Evolutionary conservation across 2,113 vertebrate genomes (phyloP).

Genomic region (Leptobrachium ailaonicum): DNA sequence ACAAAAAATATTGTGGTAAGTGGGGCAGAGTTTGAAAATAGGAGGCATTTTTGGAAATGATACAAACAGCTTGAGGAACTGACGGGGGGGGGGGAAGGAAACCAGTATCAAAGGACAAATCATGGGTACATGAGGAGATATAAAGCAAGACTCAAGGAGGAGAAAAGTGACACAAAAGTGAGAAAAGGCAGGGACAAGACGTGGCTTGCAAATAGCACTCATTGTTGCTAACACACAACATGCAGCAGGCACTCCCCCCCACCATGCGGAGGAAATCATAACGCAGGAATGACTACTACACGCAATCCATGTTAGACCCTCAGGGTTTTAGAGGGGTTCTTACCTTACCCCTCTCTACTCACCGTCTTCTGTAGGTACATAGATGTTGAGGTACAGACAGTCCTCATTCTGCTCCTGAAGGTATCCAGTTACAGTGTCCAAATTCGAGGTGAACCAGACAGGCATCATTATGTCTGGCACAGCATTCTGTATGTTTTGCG

Average conservation of each 20-base stretch:
- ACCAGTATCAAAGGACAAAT: background rate
- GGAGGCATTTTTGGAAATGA: background rate
- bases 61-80: background rate
- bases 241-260: slow-evolving; percentile 77
- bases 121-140: background rate
- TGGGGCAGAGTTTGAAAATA: background rate
- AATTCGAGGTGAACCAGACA: slow-evolving; percentile 98
- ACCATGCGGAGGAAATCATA: slow-evolving; percentile 83
- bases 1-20: too few relatives aligned
- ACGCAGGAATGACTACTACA: slow-evolving; percentile 61
- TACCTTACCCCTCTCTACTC: slow-evolving; percentile 73
- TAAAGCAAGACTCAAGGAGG: background rate
- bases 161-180: background rate
- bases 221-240: slow-evolving; percentile 59
- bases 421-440: slow-evolving; percentile 97
- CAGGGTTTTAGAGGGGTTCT: slow-evolving; percentile 45
- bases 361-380: slow-evolving; percentile 99
- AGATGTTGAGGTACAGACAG: slow-evolving; percentile 98
- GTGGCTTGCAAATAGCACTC: slow-evolving; percentile 19
- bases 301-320: background rate
- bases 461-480: slow-evolving; percentile 99
- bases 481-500: slow-evolving; percentile 97
- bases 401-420: slow-evolving; percentile 98
- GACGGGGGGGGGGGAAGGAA: background rate
- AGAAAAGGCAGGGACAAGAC: slow-evolving; percentile 15